A percentile compares a stretch with the other conserved stretches of the same genome.
Conservation (phyloP, 2,888 invertebrate species). For the Sylvicola cinctus region DNA sequence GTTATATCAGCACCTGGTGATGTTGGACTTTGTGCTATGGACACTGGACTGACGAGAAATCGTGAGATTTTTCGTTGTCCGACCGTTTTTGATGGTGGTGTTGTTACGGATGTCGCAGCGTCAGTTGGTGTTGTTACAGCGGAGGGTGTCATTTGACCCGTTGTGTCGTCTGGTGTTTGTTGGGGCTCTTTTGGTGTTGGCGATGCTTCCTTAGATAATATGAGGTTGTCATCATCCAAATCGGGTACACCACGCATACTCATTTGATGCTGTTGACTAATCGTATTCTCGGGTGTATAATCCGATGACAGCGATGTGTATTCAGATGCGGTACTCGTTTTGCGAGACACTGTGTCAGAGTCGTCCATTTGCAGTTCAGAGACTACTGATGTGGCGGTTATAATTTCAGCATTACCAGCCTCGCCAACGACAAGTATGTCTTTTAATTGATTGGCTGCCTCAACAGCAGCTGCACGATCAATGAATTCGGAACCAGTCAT, state of each 20-base stretch:
- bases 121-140: too few species aligned
- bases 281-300: slow-evolving; percentile 33
- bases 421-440: slow-evolving; percentile 8
- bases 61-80: slow-evolving; percentile 50
- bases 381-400: not conserved
- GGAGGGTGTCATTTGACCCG: not conserved
- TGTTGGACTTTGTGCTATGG: slow-evolving; percentile 22
- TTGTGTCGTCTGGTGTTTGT: not conserved
- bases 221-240: too few species aligned
- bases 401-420: slow-evolving; percentile 2
- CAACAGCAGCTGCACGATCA: too few species aligned
- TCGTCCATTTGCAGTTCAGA: slow-evolving; percentile 15
- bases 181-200: not conserved
- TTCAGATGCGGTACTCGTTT: slow-evolving; percentile 33
- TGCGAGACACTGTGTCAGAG: slow-evolving; percentile 28
- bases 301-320: slow-evolving; percentile 24
- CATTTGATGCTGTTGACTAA: slow-evolving; percentile 5
- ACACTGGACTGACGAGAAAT: slow-evolving; percentile 63
- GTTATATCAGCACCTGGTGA: not conserved
- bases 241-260: too few species aligned
- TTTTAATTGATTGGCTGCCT: slow-evolving; percentile 1
- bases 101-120: not conserved
- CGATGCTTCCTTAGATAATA: too few species aligned
- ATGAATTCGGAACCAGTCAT: too few species aligned
- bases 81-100: slow-evolving; percentile 14